Conservation (phyloP, 2,113 vertebrate species). For the Entomyzon cyanotis region DNA sequence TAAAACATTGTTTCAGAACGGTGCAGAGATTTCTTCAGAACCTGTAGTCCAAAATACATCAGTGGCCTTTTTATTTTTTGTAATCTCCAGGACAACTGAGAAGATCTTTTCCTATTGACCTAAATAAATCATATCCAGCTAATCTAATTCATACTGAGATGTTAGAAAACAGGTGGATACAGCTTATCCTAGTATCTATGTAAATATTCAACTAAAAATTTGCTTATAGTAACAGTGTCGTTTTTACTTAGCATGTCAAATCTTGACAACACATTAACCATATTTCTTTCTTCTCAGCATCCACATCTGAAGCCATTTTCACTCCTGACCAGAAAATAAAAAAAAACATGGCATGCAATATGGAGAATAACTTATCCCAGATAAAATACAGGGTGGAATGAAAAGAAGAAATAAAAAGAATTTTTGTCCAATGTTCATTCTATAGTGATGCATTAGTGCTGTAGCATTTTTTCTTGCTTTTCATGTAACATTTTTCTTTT, state of each 20-base stretch:
- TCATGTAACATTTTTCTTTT: not conserved
- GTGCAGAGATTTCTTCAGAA: not conserved
- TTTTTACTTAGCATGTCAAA: not conserved
- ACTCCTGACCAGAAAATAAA: not conserved
- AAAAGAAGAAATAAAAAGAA: not conserved
- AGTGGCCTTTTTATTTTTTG: not conserved
- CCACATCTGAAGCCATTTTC: not conserved
- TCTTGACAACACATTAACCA: not conserved
- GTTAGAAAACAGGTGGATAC: not conserved
- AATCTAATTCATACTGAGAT: not conserved
- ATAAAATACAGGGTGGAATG: not conserved
- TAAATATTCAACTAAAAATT: constrained; percentile 9
- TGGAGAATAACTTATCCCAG: not conserved
- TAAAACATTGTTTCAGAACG: not conserved
- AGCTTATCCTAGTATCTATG: not conserved
- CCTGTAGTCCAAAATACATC: not conserved
- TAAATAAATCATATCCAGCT: not conserved
- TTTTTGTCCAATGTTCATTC: not conserved
- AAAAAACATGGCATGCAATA: not conserved
- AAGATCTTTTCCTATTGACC: not conserved
- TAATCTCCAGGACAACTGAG: not conserved
- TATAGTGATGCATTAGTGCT: not conserved
- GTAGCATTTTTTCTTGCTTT: not conserved
- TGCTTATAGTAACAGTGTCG: not conserved
- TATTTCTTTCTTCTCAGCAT: not conserved